Evolutionary conservation across 2,888 invertebrate species (phyloP).

Genomic region (Euplagia quadripunctaria): DNA sequence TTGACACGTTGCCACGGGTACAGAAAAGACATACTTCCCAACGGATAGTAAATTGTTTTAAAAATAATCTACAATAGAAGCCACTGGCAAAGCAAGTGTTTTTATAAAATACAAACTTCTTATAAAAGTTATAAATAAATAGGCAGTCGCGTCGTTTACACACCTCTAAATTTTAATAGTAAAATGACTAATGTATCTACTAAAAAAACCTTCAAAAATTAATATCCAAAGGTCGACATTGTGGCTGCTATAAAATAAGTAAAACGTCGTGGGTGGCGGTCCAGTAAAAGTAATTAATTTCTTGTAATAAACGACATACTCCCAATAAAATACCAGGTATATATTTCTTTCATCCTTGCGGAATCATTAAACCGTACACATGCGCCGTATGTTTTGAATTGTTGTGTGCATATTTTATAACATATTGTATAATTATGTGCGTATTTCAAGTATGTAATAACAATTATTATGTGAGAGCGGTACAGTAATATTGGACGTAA

Average conservation of each 20-base stretch:
- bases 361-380: slow-evolving; percentile 19
- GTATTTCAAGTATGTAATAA: slow-evolving; percentile 52
- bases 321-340: slow-evolving; percentile 1
- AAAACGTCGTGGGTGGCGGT: slow-evolving; percentile 36
- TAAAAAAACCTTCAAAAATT: slow-evolving; percentile 6
- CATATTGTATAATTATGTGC: slow-evolving; percentile 50
- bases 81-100: not conserved
- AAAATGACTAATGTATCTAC: not conserved
- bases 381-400: slow-evolving; percentile 7
- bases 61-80: too few species aligned
- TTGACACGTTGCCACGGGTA: too few species aligned
- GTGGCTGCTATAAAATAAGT: slow-evolving; percentile 19
- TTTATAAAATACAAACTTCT: not conserved
- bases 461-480: slow-evolving; percentile 58
- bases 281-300: slow-evolving; percentile 47
- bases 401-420: slow-evolving; percentile 23
- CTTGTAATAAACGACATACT: slow-evolving; percentile 15
- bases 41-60: too few species aligned
- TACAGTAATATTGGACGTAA: slow-evolving; percentile 44
- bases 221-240: slow-evolving; percentile 7
- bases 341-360: slow-evolving; percentile 17
- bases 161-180: not conserved
- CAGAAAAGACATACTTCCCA: too few species aligned
- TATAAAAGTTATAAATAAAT: not conserved
- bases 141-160: not conserved